Percentiles rank a stretch among this genome's conserved stretches.
Evolutionary conservation across 2,113 vertebrate species (phyloP).

Genomic region (Reinhardtius hippoglossoides): DNA sequence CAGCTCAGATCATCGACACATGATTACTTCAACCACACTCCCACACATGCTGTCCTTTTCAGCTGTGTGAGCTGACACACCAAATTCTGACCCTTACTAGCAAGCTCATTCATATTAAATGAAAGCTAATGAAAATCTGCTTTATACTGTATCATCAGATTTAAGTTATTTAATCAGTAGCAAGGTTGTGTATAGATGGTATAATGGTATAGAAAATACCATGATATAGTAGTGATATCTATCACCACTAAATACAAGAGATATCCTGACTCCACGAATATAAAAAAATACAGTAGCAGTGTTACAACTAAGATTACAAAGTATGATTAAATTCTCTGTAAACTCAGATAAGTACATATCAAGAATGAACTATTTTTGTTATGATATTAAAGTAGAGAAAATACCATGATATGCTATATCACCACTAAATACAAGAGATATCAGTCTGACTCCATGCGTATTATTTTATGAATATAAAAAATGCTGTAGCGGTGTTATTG

Average conservation of each 20-base stretch:
- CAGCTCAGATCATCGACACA: conserved; percentile 44
- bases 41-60: conserved; percentile 11
- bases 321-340: background rate
- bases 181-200: background rate
- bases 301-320: background rate
- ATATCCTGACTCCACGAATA: background rate
- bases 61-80: conserved; percentile 17
- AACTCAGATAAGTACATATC: background rate
- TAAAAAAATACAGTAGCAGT: background rate
- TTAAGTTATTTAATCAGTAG: background rate
- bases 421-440: background rate
- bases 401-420: background rate
- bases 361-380: background rate
- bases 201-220: background rate
- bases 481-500: too few relatives aligned
- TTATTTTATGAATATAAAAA: background rate
- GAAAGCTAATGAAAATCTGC: background rate
- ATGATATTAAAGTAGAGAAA: background rate
- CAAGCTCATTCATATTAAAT: background rate
- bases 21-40: conserved; percentile 32
- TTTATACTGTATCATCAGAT: background rate
- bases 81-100: conserved; percentile 4
- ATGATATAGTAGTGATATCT: background rate
- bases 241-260: background rate
- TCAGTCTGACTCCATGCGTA: background rate